Evolutionary conservation across 2,888 invertebrate species (phyloP).

Genomic region (Tetragonisca angustula): DNA sequence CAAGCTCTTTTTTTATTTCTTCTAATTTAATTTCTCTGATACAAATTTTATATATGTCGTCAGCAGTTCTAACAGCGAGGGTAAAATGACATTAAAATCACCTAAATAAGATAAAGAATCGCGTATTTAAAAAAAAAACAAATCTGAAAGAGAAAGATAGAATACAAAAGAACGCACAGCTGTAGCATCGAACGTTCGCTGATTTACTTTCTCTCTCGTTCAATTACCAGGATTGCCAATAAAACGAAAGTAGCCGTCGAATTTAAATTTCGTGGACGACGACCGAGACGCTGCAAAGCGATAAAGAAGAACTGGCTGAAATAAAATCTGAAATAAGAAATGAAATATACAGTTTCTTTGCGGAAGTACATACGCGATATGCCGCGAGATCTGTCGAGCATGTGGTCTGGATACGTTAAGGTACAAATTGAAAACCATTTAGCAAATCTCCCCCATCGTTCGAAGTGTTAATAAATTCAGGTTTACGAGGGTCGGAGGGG

Average conservation of each 20-base stretch:
- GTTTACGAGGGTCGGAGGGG: slow-evolving; percentile 80
- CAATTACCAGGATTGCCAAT: slow-evolving; percentile 53
- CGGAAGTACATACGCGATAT: slow-evolving; percentile 59
- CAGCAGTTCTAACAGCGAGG: too few relatives aligned
- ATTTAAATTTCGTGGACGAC: slow-evolving; percentile 63
- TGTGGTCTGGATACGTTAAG: slow-evolving; percentile 73
- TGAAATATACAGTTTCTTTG: slow-evolving; percentile 58
- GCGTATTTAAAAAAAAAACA: background rate
- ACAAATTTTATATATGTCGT: too few relatives aligned
- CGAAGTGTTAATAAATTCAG: slow-evolving; percentile 84
- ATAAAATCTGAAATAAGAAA: slow-evolving; percentile 56
- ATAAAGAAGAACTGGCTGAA: slow-evolving; percentile 58
- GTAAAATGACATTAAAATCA: background rate
- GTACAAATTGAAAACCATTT: slow-evolving; percentile 84
- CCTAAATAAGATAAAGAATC: background rate
- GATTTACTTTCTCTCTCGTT: slow-evolving; percentile 42
- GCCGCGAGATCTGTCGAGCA: slow-evolving; percentile 71
- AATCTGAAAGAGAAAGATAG: background rate
- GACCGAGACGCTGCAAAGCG: slow-evolving; percentile 20
- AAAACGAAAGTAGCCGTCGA: slow-evolving; percentile 47
- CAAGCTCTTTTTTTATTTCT: too few relatives aligned
- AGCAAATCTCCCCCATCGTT: slow-evolving; percentile 81
- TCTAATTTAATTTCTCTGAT: too few relatives aligned
- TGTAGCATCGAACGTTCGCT: background rate
- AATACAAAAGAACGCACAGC: background rate